Percentiles rank a stretch among this genome's conserved stretches.
Conservation (phyloP, 2,888 invertebrate genomes). For the Leptinotarsa tumamoca region DNA sequence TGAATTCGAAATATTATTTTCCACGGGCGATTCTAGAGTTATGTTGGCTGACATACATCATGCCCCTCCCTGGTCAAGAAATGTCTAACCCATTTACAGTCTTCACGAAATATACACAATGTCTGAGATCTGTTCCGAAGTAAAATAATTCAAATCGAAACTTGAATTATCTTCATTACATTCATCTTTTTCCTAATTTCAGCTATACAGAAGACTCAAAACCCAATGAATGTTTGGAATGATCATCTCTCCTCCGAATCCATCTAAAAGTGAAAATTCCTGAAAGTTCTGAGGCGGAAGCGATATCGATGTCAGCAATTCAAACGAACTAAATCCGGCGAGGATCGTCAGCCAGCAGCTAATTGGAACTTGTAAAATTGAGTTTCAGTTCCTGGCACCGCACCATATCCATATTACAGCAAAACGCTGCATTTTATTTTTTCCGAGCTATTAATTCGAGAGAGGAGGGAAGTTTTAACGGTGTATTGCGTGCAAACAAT, state of each 20-base stretch:
- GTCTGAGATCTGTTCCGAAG: neutral
- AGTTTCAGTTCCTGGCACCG: conserved; percentile 12
- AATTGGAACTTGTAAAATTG: conserved; percentile 10
- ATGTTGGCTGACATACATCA: too few relatives aligned
- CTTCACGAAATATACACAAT: too few relatives aligned
- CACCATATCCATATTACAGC: neutral
- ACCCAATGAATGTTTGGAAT: neutral
- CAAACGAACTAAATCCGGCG: neutral
- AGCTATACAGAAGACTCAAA: neutral
- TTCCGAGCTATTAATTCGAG: neutral
- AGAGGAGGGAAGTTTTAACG: neutral
- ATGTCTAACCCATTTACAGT: too few relatives aligned
- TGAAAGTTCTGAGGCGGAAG: neutral
- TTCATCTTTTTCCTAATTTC: neutral
- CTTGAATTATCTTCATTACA: neutral
- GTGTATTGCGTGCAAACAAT: neutral
- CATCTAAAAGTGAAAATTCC: neutral
- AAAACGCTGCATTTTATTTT: conserved; percentile 5
- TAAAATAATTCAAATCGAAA: neutral
- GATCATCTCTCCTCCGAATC: neutral
- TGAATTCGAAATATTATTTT: too few relatives aligned
- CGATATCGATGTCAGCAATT: conserved; percentile 13
- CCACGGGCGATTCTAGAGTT: too few relatives aligned
- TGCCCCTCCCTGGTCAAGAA: too few relatives aligned
- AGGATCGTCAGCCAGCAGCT: neutral